Evolutionary conservation across 2,888 invertebrate species (phyloP), one percentile per base, ranked within the genome.

Genomic region (Chymomyza fuscimana): DNA sequence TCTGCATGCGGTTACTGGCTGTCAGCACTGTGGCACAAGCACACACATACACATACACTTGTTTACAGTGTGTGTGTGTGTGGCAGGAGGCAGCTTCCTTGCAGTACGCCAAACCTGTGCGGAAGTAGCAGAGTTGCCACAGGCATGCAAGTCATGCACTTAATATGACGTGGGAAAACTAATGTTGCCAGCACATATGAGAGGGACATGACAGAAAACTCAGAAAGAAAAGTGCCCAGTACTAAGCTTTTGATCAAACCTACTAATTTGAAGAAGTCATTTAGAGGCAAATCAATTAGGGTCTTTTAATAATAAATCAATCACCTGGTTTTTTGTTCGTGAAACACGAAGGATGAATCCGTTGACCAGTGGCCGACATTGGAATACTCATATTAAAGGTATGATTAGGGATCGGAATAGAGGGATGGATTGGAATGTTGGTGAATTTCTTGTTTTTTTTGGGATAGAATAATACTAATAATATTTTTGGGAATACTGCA

Each of bases 1-100:
- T 73, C 73, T 69, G 67, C 81, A 75, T 78, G 65, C 66, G 75
- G 72, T 67, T 65, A 51, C n/a, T 29, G 50, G 51, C 63, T 51
- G 63, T 63, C 63, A 51, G 51, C 63, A 12, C 63, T 63, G 63
- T 25, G 22, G 50, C 46, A 51, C 46, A 12, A 16, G 12, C 25
- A 51, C 0, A n/a, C 50, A 51, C 16, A 25, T 22, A 12, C 63
- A 25, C 10, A 58, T 22, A 58, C 10, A 58, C 22, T 12, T 46
- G 40, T 46, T 36, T 36, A 9, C 36, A 9, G 19, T 19, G 19
- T 19, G 19, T 19, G 19, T 19, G 9, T 36, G 6, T 36, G 36
- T 36, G 36, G 40, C 40, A 12, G 10, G 12, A 12, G 10, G 40
- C 3, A 46, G 12, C 40, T 46, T 46, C 2, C 40, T 46, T n/a